These are phyloP conservation scores for Lasaia peninsularis DNA, from an alignment of 1,140 invertebrate species.

Conservation along the genomic window DNA sequence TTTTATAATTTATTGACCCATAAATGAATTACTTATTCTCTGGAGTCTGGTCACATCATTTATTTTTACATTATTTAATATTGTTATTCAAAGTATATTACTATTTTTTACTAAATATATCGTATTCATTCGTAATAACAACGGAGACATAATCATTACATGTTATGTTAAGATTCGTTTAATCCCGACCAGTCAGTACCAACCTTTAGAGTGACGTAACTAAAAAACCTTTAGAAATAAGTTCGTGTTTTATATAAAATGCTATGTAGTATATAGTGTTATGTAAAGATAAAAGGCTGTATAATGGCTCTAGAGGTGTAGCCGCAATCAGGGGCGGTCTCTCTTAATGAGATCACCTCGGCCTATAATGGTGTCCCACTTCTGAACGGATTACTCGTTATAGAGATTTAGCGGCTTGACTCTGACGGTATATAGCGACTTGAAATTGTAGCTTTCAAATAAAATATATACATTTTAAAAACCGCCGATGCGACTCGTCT, in stretches of 20 bases:
- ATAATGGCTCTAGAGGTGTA: background rate
- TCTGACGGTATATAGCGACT: background rate
- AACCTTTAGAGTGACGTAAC: background rate
- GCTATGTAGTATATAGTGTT: background rate
- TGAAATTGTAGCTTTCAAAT: background rate
- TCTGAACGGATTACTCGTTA: constrained; percentile 15
- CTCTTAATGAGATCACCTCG: constrained; percentile 28
- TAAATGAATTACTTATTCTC: no score
- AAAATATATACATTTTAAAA: background rate
- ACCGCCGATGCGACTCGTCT: no score
- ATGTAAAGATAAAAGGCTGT: constrained; percentile 5
- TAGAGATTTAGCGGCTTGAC: background rate
- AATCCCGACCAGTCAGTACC: background rate
- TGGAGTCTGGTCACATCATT: no score
- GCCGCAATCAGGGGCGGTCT: constrained; percentile 23
- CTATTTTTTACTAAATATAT: no score
- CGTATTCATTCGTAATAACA: no score
- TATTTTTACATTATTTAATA: no score
- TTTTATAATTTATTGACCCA: no score
- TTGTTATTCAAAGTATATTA: no score
- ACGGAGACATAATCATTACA: no score
- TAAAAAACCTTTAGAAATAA: background rate
- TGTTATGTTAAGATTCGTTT: background rate
- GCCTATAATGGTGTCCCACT: constrained; percentile 20
- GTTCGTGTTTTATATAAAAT: background rate